Base-by-base conservation (phyloP, 2,113 vertebrate species). In the Syngnathoides biaculeatus region DNA sequence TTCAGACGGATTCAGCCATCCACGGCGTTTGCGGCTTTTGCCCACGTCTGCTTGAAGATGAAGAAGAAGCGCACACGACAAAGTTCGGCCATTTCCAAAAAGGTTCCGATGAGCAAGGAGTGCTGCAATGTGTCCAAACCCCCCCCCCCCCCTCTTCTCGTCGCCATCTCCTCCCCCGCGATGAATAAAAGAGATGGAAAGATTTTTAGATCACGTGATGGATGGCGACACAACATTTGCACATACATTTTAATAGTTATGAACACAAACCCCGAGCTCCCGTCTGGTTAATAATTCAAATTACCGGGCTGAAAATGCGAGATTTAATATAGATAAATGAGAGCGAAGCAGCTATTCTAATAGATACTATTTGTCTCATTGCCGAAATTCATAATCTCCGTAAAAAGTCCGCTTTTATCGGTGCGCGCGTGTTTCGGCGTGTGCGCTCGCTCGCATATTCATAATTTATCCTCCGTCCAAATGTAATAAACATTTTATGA, bases 41-140 rank as follows among this genome's bases (percentile, higher is more conserved):
- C 8, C 65, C 17, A 40, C 63, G 67, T 72, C 64, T 78, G 75
- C 64, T 27, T 45, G 39, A 59, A 59, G 64, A 75, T 45, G 39
- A 59, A 59, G 64, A 75, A 50, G 47, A 80, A 71, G 38, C 48
- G n/a, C 48, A 70, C 43, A 58, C 69, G 65, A 17, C 22, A 50
- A 72, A 38, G 67, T 20, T 47, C n/a, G 35, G 55, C n/a, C 61
- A 15, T 57, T 70, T 80, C 56, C 65, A 81, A 47, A 47, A 71
- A 69, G 65, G 47, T 70, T 60, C 40, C 60, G 52, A 77, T 57
- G 45, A 70, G n/a, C 2, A 68, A 79, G 8, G 70, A 68, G 66
- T 70, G 82, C 12, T 65, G 71, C 30, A 15, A 40, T n/a, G 20
- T 68, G n/a, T n/a, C n/a, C n/a, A n/a, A n/a, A n/a, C n/a, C n/a